Percentiles rank a stretch among this genome's conserved stretches.
Conservation (phyloP, 2,888 invertebrate species). For the Tetrapedia diversipes region DNA sequence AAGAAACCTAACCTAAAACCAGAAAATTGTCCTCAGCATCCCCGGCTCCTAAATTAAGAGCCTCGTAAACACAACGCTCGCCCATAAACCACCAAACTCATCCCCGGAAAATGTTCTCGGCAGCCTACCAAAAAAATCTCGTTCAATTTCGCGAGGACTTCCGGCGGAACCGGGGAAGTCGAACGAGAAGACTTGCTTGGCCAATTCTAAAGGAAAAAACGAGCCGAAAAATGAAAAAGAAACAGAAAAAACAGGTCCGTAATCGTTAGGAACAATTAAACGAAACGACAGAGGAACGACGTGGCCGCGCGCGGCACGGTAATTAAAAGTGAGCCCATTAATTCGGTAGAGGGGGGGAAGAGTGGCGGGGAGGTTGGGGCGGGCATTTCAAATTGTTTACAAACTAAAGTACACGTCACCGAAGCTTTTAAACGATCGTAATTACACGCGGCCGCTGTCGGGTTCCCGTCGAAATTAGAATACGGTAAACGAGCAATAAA, state of each 20-base stretch:
- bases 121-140: not conserved
- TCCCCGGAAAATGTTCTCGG: not conserved
- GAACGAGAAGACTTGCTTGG: not conserved
- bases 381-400: constrained; percentile 59
- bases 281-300: constrained; percentile 12
- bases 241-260: constrained; percentile 25
- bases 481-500: constrained; percentile 45
- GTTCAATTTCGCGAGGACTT: constrained; percentile 2
- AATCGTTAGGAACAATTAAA: constrained; percentile 56
- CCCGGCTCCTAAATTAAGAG: not conserved
- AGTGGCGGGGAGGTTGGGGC: too few species aligned
- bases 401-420: constrained; percentile 48
- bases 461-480: constrained; percentile 33
- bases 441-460: constrained; percentile 36
- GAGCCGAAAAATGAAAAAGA: not conserved
- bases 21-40: too few species aligned
- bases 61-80: not conserved
- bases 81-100: not conserved
- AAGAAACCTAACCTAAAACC: too few species aligned
- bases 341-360: constrained; percentile 41
- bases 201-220: too few species aligned
- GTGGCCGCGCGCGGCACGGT: constrained; percentile 12
- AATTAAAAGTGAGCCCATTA: constrained; percentile 65
- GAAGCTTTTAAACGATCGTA: constrained; percentile 42
- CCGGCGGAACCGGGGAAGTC: not conserved